phyloP scores from a whole-genome alignment of 2,113 vertebrate species.

The Otocyon megalotis region DNA sequence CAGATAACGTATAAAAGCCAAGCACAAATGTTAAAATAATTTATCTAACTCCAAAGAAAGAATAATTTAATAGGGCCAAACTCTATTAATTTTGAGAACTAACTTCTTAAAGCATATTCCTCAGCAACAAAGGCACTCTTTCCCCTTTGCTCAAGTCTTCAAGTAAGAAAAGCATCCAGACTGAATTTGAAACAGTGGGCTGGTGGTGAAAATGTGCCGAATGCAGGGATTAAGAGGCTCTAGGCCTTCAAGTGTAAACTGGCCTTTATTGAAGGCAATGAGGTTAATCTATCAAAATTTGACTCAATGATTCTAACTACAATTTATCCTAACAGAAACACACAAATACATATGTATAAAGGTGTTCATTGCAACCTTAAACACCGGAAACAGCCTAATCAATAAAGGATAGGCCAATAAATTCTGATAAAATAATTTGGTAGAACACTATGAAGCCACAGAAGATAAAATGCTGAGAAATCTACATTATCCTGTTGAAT shows the following conservation, averaged over 20 bases:
- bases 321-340: conserved; percentile 40
- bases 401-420: background rate
- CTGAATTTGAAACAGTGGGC: background rate
- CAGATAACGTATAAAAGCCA: background rate
- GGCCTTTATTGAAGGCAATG: background rate
- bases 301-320: conserved; percentile 18
- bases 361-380: background rate
- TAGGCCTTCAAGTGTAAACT: background rate
- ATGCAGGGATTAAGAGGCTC: background rate
- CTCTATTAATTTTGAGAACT: background rate
- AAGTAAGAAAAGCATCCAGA: background rate
- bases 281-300: conserved; percentile 6
- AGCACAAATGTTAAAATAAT: conserved; percentile 17
- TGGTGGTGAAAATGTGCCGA: background rate
- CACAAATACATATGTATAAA: background rate
- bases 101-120: background rate
- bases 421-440: conserved; percentile 9
- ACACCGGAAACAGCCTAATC: background rate
- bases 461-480: background rate
- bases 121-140: background rate
- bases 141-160: background rate
- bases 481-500: background rate
- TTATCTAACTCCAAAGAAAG: conserved; percentile 22
- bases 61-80: background rate
- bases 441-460: background rate